phyloP scores from a whole-genome alignment of 2,797 vertebrate species.

The Luscinia luscinia region DNA sequence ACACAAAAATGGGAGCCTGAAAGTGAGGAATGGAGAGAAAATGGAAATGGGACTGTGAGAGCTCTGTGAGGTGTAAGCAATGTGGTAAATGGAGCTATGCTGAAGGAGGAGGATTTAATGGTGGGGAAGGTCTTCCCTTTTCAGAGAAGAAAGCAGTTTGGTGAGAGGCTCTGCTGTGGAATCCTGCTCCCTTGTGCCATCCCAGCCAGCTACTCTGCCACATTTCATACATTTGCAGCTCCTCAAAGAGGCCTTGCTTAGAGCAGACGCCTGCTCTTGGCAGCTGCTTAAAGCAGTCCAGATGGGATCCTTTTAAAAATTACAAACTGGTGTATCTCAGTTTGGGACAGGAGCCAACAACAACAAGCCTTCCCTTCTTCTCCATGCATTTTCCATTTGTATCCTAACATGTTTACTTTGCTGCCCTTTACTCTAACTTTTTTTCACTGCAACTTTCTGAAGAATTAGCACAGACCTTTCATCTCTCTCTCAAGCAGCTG shows the following conservation, averaged over 20 bases:
- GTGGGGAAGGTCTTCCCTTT: not conserved
- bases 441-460: conserved; percentile 56
- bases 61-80: not conserved
- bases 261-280: conserved; percentile 62
- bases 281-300: conserved; percentile 67
- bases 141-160: not conserved
- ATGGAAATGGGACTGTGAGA: not conserved
- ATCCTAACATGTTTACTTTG: conserved; percentile 72
- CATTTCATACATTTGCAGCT: conserved; percentile 39
- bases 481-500: conserved; percentile 42
- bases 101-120: not conserved
- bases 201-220: not conserved
- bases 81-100: rapidly evolving
- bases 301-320: conserved; percentile 71
- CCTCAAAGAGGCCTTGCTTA: conserved; percentile 59
- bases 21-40: not conserved
- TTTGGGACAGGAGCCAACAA: conserved; percentile 62
- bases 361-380: conserved; percentile 65
- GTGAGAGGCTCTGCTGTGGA: not conserved
- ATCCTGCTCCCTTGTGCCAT: not conserved
- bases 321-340: conserved; percentile 70
- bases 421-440: conserved; percentile 60
- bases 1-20: not conserved
- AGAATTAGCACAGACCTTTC: conserved; percentile 49
- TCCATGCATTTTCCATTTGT: conserved; percentile 70